Base-by-base conservation (phyloP, 2,888 invertebrate genomes). In the Noctua fimbriata region DNA sequence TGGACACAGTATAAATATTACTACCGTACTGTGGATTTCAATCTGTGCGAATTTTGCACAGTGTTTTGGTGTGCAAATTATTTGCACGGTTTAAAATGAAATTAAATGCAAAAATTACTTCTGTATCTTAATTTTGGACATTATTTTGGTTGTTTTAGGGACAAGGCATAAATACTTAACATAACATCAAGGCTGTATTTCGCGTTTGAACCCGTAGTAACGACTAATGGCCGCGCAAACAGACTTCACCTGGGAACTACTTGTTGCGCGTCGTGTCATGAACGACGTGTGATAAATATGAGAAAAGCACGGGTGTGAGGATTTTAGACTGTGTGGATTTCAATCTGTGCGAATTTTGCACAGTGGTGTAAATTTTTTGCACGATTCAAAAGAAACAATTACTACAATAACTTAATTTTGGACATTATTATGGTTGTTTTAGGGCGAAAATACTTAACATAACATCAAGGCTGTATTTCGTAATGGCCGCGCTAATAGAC, bases 401-500 rank as follows among this genome's bases (percentile, higher is more conserved):
- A 55, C 55, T 55, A 21, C 21, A 52, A 5, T 21, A 24, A 58
- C 1, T 14, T n/a, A 14, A 14, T 58, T 58, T n/a, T 3, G 1
- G 14, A n/a, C 58, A 58, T 58, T 55, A 55, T 3, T 55, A n/a
- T 55, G 24, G n/a, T n/a, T n/a, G n/a, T 55, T 55, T 24, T 24
- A 52, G 10, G 10, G 9, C 9, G 24, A 24, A 55, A 55, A 55
- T 55, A 55, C 3, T 55, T 55, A 10, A 24, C 10, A 55, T 4
- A 10, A 21, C 10, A 55, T 55, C 55, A 81, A 73, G 52, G 52
- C 21, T 52, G 21, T 52, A 52, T 21, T 47, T 73, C 52, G 36
- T 69, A 72, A 82, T 81, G 49, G 63, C 60, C 21, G n/a, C 28
- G 60, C 70, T 71, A 60, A 79, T n/a, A 70, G 69, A 72, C 75